phyloP scores from a whole-genome alignment of 2,888 invertebrate genomes.

The Byasa hedistus region DNA sequence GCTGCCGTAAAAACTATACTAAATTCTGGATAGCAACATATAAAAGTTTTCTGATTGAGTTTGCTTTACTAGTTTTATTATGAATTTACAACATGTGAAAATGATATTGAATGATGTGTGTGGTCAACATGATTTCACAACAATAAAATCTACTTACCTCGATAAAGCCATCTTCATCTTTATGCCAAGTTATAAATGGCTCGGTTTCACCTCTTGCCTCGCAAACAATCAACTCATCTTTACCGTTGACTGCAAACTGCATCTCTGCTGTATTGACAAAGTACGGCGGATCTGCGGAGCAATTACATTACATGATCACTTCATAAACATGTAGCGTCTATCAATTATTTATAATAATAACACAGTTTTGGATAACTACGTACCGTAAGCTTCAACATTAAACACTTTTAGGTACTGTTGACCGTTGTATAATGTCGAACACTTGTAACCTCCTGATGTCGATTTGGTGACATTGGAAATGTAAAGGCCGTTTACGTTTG shows the following conservation, averaged over 20 bases:
- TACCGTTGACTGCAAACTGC: conserved; percentile 52
- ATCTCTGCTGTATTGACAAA: conserved; percentile 49
- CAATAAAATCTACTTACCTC: conserved; percentile 38
- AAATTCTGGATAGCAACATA: too few relatives aligned
- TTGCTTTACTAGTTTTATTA: too few relatives aligned
- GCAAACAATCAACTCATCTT: conserved; percentile 53
- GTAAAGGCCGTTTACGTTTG: conserved; percentile 47
- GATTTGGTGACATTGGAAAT: conserved; percentile 55
- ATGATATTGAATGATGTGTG: too few relatives aligned
- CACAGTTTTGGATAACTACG: conserved; percentile 34
- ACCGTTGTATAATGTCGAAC: conserved; percentile 50
- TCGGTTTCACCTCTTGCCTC: conserved; percentile 50
- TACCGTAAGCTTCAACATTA: conserved; percentile 60
- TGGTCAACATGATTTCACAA: too few relatives aligned
- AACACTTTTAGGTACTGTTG: conserved; percentile 42
- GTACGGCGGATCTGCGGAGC: conserved; percentile 51
- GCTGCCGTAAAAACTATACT: too few relatives aligned
- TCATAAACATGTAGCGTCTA: background rate
- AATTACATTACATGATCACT: background rate
- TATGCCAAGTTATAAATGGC: conserved; percentile 56
- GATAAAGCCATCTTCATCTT: conserved; percentile 42
- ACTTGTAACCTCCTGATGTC: conserved; percentile 59
- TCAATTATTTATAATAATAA: conserved; percentile 20
- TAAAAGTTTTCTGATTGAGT: too few relatives aligned
- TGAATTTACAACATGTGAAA: too few relatives aligned